These are phyloP conservation scores for Pomphorhynchus laevis DNA, from an alignment of 1,140 invertebrate species.

Conservation along the genomic window DNA sequence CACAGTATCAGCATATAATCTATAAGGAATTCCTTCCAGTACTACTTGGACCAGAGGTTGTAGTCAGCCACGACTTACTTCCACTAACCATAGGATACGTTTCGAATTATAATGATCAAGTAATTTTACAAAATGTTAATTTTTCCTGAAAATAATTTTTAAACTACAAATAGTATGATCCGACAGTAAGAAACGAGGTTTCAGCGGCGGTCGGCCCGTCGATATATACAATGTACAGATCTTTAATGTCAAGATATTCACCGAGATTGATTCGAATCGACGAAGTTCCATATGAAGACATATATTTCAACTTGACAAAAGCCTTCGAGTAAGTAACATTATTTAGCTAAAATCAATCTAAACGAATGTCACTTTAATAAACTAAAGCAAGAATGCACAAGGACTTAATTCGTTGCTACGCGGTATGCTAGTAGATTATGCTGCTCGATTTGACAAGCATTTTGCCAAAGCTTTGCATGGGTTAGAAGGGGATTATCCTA, in stretches of 20 bases:
- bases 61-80: neutral
- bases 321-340: neutral
- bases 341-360: neutral
- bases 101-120: neutral
- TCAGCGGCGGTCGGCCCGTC: neutral
- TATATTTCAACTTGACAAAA: neutral
- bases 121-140: neutral
- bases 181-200: constrained; percentile 2
- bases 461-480: neutral
- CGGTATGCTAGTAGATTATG: neutral
- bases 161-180: neutral
- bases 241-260: neutral
- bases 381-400: neutral
- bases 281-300: neutral
- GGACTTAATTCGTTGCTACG: neutral
- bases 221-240: neutral
- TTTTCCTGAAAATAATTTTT: neutral
- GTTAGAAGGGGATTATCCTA: neutral
- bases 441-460: neutral
- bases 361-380: neutral
- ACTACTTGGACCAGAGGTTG: constrained; percentile 28
- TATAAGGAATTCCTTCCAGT: constrained; percentile 74
- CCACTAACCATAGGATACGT: neutral
- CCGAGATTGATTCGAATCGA: neutral
- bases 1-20: constrained; percentile 57